Conservation (phyloP, 2,797 vertebrate genomes). For the Gymnopithys bicolor region DNA sequence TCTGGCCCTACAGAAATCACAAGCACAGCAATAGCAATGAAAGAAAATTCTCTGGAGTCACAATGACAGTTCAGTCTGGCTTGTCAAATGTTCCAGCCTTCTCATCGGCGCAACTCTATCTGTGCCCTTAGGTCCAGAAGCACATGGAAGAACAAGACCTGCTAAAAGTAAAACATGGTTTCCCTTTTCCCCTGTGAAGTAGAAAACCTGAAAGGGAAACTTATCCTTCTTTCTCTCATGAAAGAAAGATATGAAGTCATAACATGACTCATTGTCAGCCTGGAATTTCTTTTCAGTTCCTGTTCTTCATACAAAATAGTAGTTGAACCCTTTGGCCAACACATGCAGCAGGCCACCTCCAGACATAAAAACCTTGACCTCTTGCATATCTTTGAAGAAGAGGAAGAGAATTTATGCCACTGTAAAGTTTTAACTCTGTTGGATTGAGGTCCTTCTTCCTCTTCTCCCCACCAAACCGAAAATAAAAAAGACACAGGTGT, state of each 20-base stretch:
- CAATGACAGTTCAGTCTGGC: neutral
- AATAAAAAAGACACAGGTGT: neutral
- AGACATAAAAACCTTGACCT: neutral
- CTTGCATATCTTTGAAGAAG: neutral
- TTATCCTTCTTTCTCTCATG: neutral
- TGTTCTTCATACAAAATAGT: neutral
- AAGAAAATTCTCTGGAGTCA: neutral
- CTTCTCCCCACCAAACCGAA: neutral
- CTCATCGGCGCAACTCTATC: fast-evolving
- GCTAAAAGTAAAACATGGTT: neutral
- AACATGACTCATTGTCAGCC: neutral
- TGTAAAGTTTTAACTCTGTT: neutral
- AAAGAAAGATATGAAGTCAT: neutral
- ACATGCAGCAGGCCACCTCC: neutral
- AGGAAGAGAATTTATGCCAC: neutral
- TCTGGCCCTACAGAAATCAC: neutral
- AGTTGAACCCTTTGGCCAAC: neutral
- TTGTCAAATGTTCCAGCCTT: neutral
- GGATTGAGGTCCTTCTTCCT: neutral
- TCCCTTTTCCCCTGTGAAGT: neutral
- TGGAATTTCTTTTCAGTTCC: neutral
- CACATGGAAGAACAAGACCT: neutral
- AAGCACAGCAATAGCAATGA: neutral
- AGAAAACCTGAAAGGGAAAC: neutral
- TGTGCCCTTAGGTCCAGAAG: neutral